Conservation (phyloP, 2,888 invertebrate species). For the Polymixis lichenea region DNA sequence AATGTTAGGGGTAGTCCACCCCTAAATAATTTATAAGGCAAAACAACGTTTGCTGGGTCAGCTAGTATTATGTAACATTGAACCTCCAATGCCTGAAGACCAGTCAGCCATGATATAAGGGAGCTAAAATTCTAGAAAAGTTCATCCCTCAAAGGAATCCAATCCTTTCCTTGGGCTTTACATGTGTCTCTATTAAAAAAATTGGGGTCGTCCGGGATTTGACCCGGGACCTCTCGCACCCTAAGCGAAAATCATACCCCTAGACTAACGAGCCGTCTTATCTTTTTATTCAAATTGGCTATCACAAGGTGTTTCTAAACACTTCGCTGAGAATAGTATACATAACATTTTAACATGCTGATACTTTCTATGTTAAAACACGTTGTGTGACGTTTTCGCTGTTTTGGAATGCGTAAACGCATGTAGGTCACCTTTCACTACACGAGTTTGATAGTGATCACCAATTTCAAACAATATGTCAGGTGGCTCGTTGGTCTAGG, state of each 20-base stretch:
- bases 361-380: conserved; percentile 54
- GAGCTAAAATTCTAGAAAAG: neutral
- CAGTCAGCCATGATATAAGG: no score
- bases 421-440: conserved; percentile 58
- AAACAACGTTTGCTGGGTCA: no score
- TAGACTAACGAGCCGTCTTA: conserved; percentile 88
- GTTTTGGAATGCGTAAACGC: conserved; percentile 48
- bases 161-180: neutral
- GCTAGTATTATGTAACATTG: neutral
- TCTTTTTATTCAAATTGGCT: fast-evolving
- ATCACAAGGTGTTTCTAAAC: neutral
- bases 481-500: conserved; percentile 75
- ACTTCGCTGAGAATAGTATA: conserved; percentile 27
- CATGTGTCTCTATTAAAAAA: conserved; percentile 13
- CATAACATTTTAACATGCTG: conserved; percentile 37
- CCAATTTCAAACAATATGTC: fast-evolving
- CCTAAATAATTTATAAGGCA: no score
- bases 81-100: neutral
- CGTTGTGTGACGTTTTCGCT: conserved; percentile 39
- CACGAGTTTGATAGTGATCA: neutral
- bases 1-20: no score
- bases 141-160: neutral
- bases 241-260: conserved; percentile 91
- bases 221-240: conserved; percentile 91
- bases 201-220: conserved; percentile 91